Evolutionary conservation across 2,113 vertebrate species (phyloP).

Genomic region (Deroptyus accipitrinus): DNA sequence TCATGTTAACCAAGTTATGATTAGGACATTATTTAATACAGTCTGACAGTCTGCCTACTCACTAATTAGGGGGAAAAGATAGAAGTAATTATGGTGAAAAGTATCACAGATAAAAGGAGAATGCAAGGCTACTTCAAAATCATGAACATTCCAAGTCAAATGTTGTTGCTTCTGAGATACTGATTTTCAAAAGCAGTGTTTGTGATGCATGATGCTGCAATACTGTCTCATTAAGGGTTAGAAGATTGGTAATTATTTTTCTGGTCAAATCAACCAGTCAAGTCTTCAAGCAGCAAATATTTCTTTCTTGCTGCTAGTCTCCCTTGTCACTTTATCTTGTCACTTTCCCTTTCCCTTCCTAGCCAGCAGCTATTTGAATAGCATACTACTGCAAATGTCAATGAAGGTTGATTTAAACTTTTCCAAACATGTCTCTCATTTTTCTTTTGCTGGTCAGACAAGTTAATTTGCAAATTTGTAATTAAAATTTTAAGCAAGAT

Average conservation of each 20-base stretch:
- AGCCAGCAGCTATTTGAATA: background rate
- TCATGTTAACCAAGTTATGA: background rate
- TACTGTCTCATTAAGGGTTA: background rate
- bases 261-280: slow-evolving; percentile 4
- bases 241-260: background rate
- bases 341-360: background rate
- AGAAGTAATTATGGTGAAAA: background rate
- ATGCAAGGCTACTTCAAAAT: background rate
- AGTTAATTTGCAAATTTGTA: background rate
- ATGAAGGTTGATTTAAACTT: background rate
- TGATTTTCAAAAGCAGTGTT: background rate
- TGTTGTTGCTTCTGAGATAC: background rate
- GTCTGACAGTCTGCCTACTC: background rate
- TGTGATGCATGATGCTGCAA: background rate
- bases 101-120: background rate
- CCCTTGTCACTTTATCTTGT: background rate
- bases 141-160: background rate
- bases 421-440: background rate
- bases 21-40: background rate
- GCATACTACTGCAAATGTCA: background rate
- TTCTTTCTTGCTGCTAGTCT: background rate
- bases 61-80: background rate
- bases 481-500: background rate
- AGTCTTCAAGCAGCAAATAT: background rate
- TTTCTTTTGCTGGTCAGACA: slow-evolving; percentile 2